Evolutionary conservation across 2,888 invertebrate species (phyloP).

Genomic region (Didymodactylos carnosus): DNA sequence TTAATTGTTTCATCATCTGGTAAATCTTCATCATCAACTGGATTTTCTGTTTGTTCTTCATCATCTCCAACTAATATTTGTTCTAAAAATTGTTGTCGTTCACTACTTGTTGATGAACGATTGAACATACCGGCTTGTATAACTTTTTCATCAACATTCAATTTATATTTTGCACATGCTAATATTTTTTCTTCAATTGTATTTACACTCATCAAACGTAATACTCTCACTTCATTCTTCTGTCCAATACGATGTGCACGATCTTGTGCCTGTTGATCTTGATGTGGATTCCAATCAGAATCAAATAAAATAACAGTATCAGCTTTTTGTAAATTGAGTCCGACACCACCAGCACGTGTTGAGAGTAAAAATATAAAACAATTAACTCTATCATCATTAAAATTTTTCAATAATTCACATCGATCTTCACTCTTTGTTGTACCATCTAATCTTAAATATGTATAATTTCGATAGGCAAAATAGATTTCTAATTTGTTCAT

Average conservation of each 20-base stretch:
- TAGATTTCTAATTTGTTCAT: conserved; percentile 99
- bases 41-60: conserved; percentile 39
- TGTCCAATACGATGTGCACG: conserved; percentile 96
- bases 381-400: neutral
- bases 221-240: conserved; percentile 77
- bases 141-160: conserved; percentile 73
- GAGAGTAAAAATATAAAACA: conserved; percentile 85
- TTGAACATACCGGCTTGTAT: conserved; percentile 57
- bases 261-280: conserved; percentile 40
- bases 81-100: neutral
- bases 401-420: neutral
- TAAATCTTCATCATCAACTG: conserved; percentile 39
- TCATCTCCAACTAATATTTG: neutral
- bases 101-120: neutral
- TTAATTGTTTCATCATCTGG: neutral
- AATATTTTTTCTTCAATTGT: conserved; percentile 97
- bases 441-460: neutral
- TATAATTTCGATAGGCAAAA: conserved; percentile 52
- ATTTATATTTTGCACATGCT: conserved; percentile 85
- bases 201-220: conserved; percentile 85
- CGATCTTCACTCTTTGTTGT: neutral
- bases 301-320: conserved; percentile 91
- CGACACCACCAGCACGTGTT: conserved; percentile 87
- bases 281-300: conserved; percentile 96
- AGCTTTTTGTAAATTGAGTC: conserved; percentile 87